phyloP scores from a whole-genome alignment of 1,140 invertebrate species.

The Panulirus ornatus region DNA sequence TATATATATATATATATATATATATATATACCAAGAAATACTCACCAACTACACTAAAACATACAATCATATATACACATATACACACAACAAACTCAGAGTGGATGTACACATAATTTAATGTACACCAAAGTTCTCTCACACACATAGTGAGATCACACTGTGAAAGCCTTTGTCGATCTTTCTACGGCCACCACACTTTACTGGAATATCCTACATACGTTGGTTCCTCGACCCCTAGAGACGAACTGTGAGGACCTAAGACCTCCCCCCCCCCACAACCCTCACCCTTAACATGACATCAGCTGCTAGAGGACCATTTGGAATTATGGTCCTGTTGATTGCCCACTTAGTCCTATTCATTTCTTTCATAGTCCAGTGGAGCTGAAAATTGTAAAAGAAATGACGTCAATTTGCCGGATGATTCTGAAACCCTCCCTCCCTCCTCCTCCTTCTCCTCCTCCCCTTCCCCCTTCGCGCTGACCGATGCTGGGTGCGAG shows the following conservation, averaged over 20 bases:
- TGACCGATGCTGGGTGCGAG: slow-evolving; percentile 5
- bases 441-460: background rate
- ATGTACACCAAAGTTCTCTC: no score
- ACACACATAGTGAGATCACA: no score
- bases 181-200: no score
- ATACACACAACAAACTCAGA: no score
- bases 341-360: slow-evolving; percentile 49
- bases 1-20: background rate
- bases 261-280: background rate
- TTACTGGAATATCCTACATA: no score
- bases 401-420: slow-evolving; percentile 47
- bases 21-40: background rate
- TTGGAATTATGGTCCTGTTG: background rate
- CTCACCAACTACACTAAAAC: no score
- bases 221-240: no score
- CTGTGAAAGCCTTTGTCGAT: no score
- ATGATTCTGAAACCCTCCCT: slow-evolving; percentile 9
- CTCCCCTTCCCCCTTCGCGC: background rate
- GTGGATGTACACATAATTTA: no score
- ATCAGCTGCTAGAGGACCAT: slow-evolving; percentile 23
- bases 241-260: no score
- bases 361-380: slow-evolving; percentile 43
- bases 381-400: slow-evolving; percentile 60
- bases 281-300: slow-evolving; percentile 1
- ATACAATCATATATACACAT: no score